These are phyloP conservation scores for Pseudorectes ferrugineus DNA, from an alignment of 2,113 vertebrate genomes.

Conservation along the genomic window DNA sequence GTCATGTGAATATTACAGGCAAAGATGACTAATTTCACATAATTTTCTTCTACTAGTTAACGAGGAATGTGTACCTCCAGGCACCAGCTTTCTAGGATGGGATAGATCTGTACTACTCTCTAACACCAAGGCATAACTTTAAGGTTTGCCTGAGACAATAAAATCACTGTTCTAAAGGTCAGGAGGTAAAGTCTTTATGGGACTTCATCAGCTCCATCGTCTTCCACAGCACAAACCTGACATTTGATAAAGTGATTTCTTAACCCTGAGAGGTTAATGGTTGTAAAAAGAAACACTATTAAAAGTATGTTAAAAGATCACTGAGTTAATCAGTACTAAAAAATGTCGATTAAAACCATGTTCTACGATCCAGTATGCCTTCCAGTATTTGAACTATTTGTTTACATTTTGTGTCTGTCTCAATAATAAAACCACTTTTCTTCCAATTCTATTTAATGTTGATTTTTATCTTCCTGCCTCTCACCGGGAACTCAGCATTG, in stretches of 20 bases:
- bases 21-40: background rate
- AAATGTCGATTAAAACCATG: background rate
- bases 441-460: background rate
- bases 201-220: background rate
- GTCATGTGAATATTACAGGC: background rate
- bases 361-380: background rate
- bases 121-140: background rate
- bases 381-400: background rate
- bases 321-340: background rate
- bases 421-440: background rate
- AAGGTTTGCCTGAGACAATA: background rate
- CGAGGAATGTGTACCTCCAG: background rate
- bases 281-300: background rate
- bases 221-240: background rate
- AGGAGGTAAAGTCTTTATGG: background rate
- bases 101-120: background rate
- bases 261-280: background rate
- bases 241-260: background rate
- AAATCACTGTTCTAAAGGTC: background rate
- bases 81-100: background rate
- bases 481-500: background rate
- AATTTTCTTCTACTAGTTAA: background rate
- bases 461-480: conserved; percentile 32
- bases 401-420: background rate
- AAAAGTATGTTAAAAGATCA: background rate